A percentile compares a stretch with the other conserved stretches of the same genome.
These are phyloP conservation scores for Drosophila kanapiae DNA, from an alignment of 1,140 invertebrate genomes.

Conservation along the genomic window DNA sequence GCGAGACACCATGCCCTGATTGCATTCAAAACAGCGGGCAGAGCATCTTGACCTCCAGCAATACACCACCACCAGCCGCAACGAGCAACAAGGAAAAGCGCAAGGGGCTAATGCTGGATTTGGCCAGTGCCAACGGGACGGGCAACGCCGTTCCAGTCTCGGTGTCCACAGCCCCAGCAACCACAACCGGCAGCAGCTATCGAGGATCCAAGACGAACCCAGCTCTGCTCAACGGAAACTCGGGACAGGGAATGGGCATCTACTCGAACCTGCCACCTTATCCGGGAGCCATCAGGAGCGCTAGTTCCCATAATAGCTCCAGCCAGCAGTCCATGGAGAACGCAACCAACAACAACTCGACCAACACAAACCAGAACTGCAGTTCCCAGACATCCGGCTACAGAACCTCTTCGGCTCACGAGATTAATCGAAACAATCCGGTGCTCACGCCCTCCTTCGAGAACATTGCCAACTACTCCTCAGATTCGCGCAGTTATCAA, in stretches of 20 bases:
- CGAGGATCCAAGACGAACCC: conserved; percentile 60
- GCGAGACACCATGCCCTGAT: conserved; percentile 60
- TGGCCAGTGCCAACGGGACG: conserved; percentile 80
- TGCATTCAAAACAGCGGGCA: conserved; percentile 57
- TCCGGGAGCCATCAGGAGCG: conserved; percentile 67
- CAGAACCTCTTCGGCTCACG: conserved; percentile 85
- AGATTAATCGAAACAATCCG: conserved; percentile 84
- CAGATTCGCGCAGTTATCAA: conserved; percentile 79
- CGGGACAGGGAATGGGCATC: conserved; percentile 36
- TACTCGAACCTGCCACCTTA: conserved; percentile 81
- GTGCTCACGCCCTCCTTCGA: conserved; percentile 81
- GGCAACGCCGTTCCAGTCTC: conserved; percentile 40
- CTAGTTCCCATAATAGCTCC: conserved; percentile 76
- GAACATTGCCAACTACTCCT: conserved; percentile 85
- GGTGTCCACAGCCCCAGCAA: conserved; percentile 25
- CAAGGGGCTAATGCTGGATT: conserved; percentile 89
- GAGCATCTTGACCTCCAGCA: background rate
- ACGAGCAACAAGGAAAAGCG: conserved; percentile 79
- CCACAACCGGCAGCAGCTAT: conserved; percentile 43
- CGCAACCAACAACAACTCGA: conserved; percentile 72
- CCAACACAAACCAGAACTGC: conserved; percentile 73
- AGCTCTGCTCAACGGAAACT: conserved; percentile 70
- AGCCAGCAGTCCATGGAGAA: conserved; percentile 73
- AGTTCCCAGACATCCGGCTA: conserved; percentile 80
- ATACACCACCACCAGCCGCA: conserved; percentile 1